Evolutionary conservation across 2,113 vertebrate genomes (phyloP), one percentile per base, ranked within the genome.

Genomic region (Sander vitreus): DNA sequence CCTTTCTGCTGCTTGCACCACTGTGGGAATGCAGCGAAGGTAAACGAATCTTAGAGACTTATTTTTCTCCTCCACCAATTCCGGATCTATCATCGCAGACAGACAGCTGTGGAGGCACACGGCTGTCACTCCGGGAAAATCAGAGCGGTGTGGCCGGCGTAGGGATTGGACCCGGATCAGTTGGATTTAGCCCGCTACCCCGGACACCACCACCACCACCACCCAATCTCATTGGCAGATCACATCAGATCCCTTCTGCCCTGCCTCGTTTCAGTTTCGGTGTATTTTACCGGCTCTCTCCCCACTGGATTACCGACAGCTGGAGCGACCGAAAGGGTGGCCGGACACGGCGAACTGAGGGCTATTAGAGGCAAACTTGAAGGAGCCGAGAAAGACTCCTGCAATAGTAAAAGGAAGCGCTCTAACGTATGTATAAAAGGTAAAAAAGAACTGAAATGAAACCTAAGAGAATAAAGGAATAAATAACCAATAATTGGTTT

Each of bases 11-110:
- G 88, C 85, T 80, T 91, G 89, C 93, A 91, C 91, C 93, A 95
- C 91, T 95, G 94, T 94, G 94, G 94, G 94, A 96, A 95, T 96
- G 95, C 94, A 95, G 93, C 78, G 84, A 77, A 91, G 90, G 91
- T 88, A 91, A 93, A 81, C 59, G 76, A 64, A 58, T 66, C 63
- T 57, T 54, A 25, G 50, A 57, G 43, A 66, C 77, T 78, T 36
- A 10, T 78, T 53, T 71, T 74, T 68, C 25, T 27, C 2, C 47
- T 19, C 6, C 62, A 23, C 50, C 58, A 4, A 67, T 43, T 60
- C 43, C 18, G 90, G 81, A 91, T 87, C 71, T 84, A 76, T 86
- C 85, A 67, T 72, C 75, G 84, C 81, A 60, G 80, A 67, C 85
- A 48, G 86, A 78, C 85, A 79, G 73, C 76, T 79, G 39, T 27